A percentile compares a stretch with the other conserved stretches of the same genome.
These are phyloP conservation scores for Griposia aprilina DNA, from an alignment of 2,888 invertebrate genomes.

Conservation along the genomic window DNA sequence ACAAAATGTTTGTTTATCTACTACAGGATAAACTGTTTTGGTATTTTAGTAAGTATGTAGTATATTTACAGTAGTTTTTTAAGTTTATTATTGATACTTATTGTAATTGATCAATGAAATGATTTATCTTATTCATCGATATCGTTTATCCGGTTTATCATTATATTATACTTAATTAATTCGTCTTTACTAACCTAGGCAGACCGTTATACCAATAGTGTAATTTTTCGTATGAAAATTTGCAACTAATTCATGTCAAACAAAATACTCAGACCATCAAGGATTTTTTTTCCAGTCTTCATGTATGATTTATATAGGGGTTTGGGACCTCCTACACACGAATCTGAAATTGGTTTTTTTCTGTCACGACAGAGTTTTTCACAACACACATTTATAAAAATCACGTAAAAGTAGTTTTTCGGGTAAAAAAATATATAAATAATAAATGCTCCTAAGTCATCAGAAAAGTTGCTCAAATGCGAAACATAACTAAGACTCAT, in stretches of 20 bases:
- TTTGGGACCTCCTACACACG: too few species aligned
- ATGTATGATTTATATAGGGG: too few species aligned
- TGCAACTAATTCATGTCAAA: background rate
- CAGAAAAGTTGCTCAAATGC: background rate
- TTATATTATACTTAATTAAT: background rate
- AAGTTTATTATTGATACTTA: background rate
- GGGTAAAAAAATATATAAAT: too few species aligned
- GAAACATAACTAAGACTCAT: background rate
- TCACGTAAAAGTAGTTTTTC: too few species aligned
- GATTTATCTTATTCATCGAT: background rate
- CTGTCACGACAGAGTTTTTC: too few species aligned
- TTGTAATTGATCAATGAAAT: background rate
- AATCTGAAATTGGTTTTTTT: too few species aligned
- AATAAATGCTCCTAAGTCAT: background rate
- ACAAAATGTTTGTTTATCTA: too few species aligned
- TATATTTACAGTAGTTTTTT: background rate
- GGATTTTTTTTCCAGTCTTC: too few species aligned
- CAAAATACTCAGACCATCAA: background rate
- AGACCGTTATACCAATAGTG: background rate
- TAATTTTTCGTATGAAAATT: background rate
- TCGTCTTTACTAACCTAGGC: background rate
- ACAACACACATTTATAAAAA: too few species aligned
- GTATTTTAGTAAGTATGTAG: background rate
- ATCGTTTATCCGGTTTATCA: background rate
- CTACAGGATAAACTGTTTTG: conserved; percentile 20